These are phyloP conservation scores for Phengaris arion DNA, from an alignment of 2,888 invertebrate species.

Conservation along the genomic window DNA sequence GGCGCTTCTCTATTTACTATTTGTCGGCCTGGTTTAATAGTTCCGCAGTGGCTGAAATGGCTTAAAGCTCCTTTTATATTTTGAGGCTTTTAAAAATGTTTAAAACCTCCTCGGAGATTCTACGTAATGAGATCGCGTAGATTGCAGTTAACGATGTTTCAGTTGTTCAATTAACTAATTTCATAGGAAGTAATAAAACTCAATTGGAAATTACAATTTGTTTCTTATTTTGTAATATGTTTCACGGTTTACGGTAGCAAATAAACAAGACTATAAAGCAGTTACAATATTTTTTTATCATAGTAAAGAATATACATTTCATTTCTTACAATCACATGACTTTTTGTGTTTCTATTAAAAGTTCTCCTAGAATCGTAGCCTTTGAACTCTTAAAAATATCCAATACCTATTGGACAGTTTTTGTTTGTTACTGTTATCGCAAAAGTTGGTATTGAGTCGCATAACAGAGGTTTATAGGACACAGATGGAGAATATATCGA, in stretches of 20 bases:
- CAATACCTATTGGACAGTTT: slow-evolving; percentile 39
- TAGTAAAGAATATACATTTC: not conserved
- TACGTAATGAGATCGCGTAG: slow-evolving; percentile 29
- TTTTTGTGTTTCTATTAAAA: slow-evolving; percentile 21
- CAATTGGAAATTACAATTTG: not conserved
- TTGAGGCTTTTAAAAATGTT: slow-evolving; percentile 35
- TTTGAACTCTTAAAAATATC: slow-evolving; percentile 36
- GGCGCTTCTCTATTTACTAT: slow-evolving; percentile 41
- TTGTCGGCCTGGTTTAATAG: slow-evolving; percentile 40
- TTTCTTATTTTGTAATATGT: not conserved
- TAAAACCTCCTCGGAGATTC: slow-evolving; percentile 31
- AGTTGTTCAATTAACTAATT: slow-evolving; percentile 6
- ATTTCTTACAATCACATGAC: not conserved
- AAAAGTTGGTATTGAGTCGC: slow-evolving; percentile 40
- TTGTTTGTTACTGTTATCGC: slow-evolving; percentile 45
- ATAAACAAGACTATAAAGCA: too few relatives aligned
- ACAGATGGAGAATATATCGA: slow-evolving; percentile 36
- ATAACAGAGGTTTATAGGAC: slow-evolving; percentile 42
- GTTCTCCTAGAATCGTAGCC: slow-evolving; percentile 1
- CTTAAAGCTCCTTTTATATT: slow-evolving; percentile 38
- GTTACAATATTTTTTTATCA: too few relatives aligned
- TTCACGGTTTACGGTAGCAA: not conserved
- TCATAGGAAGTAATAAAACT: not conserved
- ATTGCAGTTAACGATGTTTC: slow-evolving; percentile 6
- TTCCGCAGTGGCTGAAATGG: slow-evolving; percentile 34